A percentile compares a stretch with the other conserved stretches of the same genome.
Conservation (phyloP, 2,113 vertebrate species). For the Tonatia bakeri region DNA sequence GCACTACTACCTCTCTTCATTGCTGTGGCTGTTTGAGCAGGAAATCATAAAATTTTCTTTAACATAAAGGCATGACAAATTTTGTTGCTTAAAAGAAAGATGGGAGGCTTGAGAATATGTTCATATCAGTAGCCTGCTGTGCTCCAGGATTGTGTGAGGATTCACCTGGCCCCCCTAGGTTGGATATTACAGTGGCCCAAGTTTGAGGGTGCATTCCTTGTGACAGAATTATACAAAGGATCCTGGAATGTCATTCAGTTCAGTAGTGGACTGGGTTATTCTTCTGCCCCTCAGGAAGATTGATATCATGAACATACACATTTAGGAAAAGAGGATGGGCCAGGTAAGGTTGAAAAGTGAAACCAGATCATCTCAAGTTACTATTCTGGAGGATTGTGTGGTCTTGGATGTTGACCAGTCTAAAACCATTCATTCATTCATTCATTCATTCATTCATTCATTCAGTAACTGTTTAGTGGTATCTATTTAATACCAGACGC, state of each 20-base stretch:
- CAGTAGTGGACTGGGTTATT: background rate
- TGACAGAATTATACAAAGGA: background rate
- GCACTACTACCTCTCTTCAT: background rate
- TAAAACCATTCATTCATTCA: background rate
- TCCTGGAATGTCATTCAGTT: background rate
- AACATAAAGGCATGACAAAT: background rate
- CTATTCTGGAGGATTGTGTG: background rate
- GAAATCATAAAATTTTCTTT: background rate
- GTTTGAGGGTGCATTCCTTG: background rate
- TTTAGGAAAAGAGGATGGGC: background rate
- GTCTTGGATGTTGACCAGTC: background rate
- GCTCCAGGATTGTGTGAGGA: background rate
- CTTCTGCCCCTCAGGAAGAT: background rate
- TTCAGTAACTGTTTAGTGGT: background rate
- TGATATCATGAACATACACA: background rate
- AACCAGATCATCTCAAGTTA: background rate
- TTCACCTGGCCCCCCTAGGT: background rate
- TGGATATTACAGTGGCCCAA: background rate
- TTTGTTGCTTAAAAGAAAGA: background rate
- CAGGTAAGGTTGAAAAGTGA: background rate
- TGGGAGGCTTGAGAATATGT: background rate
- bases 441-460: background rate
- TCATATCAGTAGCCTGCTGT: background rate
- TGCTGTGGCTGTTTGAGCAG: background rate
- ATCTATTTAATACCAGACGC: background rate